Conservation (phyloP, 2,113 vertebrate species). For the Chloroceryle aenea region DNA sequence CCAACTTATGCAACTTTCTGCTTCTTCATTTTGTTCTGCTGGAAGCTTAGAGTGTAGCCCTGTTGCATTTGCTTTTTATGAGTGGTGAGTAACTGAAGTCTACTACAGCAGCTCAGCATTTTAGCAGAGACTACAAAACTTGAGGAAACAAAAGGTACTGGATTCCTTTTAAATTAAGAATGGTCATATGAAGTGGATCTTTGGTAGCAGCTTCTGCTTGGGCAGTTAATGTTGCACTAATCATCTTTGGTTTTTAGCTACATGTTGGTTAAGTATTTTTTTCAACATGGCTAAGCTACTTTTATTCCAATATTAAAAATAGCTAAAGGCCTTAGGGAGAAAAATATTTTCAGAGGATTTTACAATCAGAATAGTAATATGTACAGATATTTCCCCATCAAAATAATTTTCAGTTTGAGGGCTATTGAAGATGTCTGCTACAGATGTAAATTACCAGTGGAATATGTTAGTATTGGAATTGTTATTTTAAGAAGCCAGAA, state of each 20-base stretch:
- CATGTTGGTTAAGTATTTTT: neutral
- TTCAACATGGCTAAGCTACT: rapidly evolving
- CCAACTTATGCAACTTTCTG: neutral
- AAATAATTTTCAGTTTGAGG: constrained; percentile 16
- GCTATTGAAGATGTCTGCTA: neutral
- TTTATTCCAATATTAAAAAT: neutral
- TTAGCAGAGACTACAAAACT: neutral
- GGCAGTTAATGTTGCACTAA: neutral
- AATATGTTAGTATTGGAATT: neutral
- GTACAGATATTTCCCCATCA: neutral
- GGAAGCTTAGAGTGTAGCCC: neutral
- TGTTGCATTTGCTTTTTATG: neutral
- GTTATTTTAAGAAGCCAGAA: neutral
- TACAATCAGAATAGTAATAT: neutral
- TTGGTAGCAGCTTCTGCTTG: neutral
- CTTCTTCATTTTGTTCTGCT: neutral
- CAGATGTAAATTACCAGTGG: neutral
- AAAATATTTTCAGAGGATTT: neutral
- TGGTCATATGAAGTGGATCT: neutral
- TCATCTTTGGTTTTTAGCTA: neutral
- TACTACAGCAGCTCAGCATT: neutral
- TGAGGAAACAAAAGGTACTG: neutral
- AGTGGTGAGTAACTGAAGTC: neutral
- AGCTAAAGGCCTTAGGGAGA: neutral
- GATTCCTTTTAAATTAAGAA: neutral